Conservation (phyloP, 2,113 vertebrate genomes). For the Nibea coibor region DNA sequence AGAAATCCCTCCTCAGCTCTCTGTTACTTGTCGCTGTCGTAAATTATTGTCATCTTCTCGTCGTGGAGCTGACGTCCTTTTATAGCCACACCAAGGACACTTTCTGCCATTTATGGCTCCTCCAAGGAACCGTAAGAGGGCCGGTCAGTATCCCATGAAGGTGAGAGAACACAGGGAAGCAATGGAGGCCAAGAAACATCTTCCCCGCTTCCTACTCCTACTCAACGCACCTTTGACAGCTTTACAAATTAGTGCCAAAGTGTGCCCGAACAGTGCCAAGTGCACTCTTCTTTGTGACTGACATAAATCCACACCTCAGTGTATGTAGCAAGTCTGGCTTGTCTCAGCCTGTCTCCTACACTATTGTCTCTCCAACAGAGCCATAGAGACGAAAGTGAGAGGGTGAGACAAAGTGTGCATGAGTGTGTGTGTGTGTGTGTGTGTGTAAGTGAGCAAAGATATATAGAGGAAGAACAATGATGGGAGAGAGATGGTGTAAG, state of each 20-base stretch:
- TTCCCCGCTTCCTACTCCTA: constrained; percentile 21
- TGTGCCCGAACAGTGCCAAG: constrained; percentile 55
- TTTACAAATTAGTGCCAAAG: constrained; percentile 47
- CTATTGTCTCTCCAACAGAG: constrained; percentile 58
- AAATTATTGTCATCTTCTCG: constrained; percentile 66
- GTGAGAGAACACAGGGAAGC: constrained; percentile 61
- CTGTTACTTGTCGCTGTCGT: constrained; percentile 48
- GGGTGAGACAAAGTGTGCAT: constrained; percentile 36
- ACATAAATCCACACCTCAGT: constrained; percentile 66
- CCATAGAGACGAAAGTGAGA: constrained; percentile 52
- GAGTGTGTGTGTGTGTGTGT: background rate
- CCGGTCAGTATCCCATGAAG: constrained; percentile 54
- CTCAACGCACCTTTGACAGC: constrained; percentile 44
- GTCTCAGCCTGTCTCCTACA: constrained; percentile 73
- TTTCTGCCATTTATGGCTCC: constrained; percentile 85
- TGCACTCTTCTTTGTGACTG: constrained; percentile 44
- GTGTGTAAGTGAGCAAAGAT: constrained; percentile 38
- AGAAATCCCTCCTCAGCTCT: constrained; percentile 50
- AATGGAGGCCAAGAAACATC: constrained; percentile 50
- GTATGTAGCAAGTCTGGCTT: constrained; percentile 63
- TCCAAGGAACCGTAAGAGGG: constrained; percentile 27
- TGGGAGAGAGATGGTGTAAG: constrained; percentile 33
- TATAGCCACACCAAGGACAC: constrained; percentile 79
- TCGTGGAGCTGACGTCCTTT: constrained; percentile 73
- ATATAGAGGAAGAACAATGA: constrained; percentile 27